Evolutionary conservation across 2,888 invertebrate species (phyloP), one percentile per base, ranked within the genome.

Genomic region (Arrhopalites spinosus): DNA sequence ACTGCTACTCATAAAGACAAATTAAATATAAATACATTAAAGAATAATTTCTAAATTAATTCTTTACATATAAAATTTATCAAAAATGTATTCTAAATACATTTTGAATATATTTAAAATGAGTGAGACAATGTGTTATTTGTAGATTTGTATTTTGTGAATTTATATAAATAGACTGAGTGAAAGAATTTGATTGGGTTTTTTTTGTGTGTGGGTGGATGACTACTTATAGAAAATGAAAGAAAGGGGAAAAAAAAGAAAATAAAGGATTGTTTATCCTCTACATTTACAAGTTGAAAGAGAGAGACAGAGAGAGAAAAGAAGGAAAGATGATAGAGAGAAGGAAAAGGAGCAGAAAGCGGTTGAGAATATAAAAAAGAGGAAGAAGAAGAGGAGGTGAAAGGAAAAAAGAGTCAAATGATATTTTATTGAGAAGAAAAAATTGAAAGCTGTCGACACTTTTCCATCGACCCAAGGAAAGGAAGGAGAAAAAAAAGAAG

Each of bases 401-500:
- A 64, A 73, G 64, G 73, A 61, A 36, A 7, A 50, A 29, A 11
- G 70, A 70, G 73, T 73, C 73, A 73, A 73, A 73, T 73, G 64
- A 73, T 73, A 73, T 73, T 64, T 73, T 73, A 73, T 66, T 73
- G 73, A 73, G 73, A 66, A 73, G 73, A 73, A 73, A 73, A 73
- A 73, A 73, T 73, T 73, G 73, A 73, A 73, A 73, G 73, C 73
- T 73, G 73, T 73, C 73, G 73, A 73, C 73, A 73, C 73, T 73
- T 73, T 66, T 36, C 66, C 73, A 73, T 73, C 73, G 73, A 73
- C 64, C 73, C 72, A 50, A 73, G 25, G 15, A 11, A 36, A 36
- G 36, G 5, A 36, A 36, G 11, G 36, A 36, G 36, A 11, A 36
- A 11, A 36, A 11, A 36, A 23, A 59, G 23, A 36, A 11, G 36